Base-by-base conservation (phyloP, 1,140 invertebrate species). In the Trigoniulus corallinus region DNA sequence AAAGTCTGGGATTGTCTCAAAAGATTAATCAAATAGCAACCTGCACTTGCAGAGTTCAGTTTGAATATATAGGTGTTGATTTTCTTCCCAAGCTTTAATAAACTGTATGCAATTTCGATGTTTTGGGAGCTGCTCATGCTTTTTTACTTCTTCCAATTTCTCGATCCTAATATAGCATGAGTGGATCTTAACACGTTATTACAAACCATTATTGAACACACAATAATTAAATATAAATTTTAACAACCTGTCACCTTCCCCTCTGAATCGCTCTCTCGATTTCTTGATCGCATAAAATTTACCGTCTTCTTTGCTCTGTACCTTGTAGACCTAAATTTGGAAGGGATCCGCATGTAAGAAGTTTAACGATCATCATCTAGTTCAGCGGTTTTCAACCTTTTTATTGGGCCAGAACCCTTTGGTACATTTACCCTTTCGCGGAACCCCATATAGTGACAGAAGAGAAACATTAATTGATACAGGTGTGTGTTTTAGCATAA, bases 31-130 rank as follows among this genome's bases (percentile, higher is more conserved):
- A n/a, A n/a, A n/a, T n/a, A n/a, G n/a, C n/a, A n/a, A 69, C 65
- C 64, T 70, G 29, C 60, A 76, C 69, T 68, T 60, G 60, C 82
- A 84, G 1, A 82, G 65, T 64, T 86, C 82, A 56, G 80, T 74
- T 62, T 84, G 77, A 54, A 86, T 79, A 58, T 78, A 84, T 1
- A 84, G 65, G 40, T 73, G 68, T 58, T 74, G 71, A 22, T 74
- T 69, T 60, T 85, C 80, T 64, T 85, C 81, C 82, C 82, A 86
- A 1, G 82, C 81, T 49, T 72, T 69, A 51, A 74, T 72, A 54
- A 82, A 78, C 47, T 70, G 63, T 4, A 86, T 74, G 61, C 79
- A 75, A 65, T 85, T 80, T 7, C 67, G 67, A 64, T 84, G 78
- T 3, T 69, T 64, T 18, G 78, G 76, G 52, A 85, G 66, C 51